phyloP scores from a whole-genome alignment of 2,113 vertebrate species.

The Herpailurus yagouaroundi region DNA sequence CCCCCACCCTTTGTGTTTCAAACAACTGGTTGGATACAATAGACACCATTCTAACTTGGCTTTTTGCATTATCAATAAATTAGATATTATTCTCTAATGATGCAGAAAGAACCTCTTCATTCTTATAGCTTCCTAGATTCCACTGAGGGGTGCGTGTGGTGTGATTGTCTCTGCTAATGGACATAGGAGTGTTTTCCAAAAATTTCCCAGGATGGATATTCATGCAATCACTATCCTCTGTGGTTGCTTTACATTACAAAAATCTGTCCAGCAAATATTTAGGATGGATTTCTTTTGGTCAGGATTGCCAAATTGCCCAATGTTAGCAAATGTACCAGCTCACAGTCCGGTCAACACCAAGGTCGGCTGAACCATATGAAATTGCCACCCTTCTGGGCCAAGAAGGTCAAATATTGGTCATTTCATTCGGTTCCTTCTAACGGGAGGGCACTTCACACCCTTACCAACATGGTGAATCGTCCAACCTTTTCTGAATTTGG shows the following conservation, averaged over 20 bases:
- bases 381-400: not conserved
- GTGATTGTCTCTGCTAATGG: not conserved
- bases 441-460: not conserved
- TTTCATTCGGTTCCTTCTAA: not conserved
- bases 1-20: not conserved
- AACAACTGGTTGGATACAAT: not conserved
- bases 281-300: not conserved
- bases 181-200: not conserved
- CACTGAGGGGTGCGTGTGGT: accelerated
- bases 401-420: not conserved
- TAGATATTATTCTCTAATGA: not conserved
- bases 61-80: not conserved
- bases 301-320: not conserved
- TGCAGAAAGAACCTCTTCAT: not conserved
- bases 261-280: not conserved
- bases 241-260: not conserved
- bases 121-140: not conserved
- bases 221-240: not conserved
- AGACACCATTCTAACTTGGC: not conserved
- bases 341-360: not conserved
- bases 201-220: not conserved
- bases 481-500: not conserved
- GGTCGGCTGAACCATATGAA: not conserved
- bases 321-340: too few species aligned
- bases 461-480: not conserved